phyloP scores from a whole-genome alignment of 2,113 vertebrate species.

The Phaetusa simplex region DNA sequence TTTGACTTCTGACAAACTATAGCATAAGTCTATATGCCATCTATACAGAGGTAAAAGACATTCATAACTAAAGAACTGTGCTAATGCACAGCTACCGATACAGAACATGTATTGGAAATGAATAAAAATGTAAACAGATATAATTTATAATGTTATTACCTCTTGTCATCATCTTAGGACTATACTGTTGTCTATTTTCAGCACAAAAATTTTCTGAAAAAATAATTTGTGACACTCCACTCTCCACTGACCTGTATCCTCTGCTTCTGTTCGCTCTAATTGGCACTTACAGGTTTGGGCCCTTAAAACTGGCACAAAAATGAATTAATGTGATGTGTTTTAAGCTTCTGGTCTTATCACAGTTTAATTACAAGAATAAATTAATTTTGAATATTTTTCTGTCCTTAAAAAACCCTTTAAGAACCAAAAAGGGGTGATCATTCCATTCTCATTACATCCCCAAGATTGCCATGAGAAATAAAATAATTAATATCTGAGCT shows the following conservation, averaged over 20 bases:
- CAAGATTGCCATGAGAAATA: conserved; percentile 49
- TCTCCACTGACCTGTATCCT: conserved; percentile 15
- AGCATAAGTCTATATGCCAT: neutral
- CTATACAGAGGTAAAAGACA: neutral
- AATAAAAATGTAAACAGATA: neutral
- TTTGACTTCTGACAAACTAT: neutral
- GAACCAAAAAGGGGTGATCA: neutral
- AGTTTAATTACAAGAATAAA: conserved; percentile 56
- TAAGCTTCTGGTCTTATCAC: conserved; percentile 49
- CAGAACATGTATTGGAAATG: neutral
- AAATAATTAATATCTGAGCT: conserved; percentile 51
- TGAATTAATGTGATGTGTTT: conserved; percentile 47
- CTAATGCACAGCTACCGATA: neutral
- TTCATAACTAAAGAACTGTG: neutral
- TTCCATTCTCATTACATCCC: conserved; percentile 42
- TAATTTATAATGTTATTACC: neutral
- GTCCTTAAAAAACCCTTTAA: neutral
- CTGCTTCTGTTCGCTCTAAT: conserved; percentile 8
- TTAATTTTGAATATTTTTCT: conserved; percentile 54
- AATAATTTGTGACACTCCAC: neutral
- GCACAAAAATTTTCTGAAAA: neutral
- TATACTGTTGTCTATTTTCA: neutral
- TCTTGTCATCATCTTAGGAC: neutral
- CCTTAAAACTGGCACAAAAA: conserved; percentile 33
- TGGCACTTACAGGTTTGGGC: conserved; percentile 16